These are phyloP conservation scores for Tachuris rubrigastra DNA, from an alignment of 2,113 vertebrate species.

Conservation along the genomic window DNA sequence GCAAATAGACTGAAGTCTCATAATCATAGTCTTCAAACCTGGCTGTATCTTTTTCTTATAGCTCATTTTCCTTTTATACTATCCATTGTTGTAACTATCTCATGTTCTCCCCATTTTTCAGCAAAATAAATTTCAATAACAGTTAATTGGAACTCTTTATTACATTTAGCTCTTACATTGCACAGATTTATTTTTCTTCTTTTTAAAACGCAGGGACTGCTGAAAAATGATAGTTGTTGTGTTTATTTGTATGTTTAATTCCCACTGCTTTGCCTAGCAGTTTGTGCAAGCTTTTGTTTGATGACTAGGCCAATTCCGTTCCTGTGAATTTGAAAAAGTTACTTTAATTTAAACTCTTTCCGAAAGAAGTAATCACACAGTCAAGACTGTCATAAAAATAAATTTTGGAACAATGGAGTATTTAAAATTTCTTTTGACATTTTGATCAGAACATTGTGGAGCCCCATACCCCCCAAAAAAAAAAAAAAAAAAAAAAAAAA, in stretches of 20 bases:
- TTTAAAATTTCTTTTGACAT: neutral
- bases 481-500: neutral
- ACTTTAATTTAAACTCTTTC: neutral
- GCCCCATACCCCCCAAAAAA: fast-evolving
- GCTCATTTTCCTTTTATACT: neutral
- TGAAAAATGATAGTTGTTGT: neutral
- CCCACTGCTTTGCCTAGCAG: neutral
- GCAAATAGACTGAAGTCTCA: neutral
- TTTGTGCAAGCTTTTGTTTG: neutral
- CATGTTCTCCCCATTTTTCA: neutral
- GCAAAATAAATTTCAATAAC: neutral
- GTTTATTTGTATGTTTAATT: neutral
- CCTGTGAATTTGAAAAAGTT: neutral
- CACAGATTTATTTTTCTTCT: neutral
- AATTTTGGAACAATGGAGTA: neutral
- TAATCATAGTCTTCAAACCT: neutral
- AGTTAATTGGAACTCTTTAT: neutral
- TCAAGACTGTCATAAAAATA: neutral
- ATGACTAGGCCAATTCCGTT: neutral
- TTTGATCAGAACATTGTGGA: neutral
- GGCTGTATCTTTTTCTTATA: neutral
- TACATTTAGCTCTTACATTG: neutral
- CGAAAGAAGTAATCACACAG: neutral
- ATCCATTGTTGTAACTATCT: neutral
- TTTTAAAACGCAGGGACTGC: neutral